Evolutionary conservation across 2,888 invertebrate species (phyloP), one percentile per base, ranked within the genome.

Genomic region (Harpagoxenus sublaevis): DNA sequence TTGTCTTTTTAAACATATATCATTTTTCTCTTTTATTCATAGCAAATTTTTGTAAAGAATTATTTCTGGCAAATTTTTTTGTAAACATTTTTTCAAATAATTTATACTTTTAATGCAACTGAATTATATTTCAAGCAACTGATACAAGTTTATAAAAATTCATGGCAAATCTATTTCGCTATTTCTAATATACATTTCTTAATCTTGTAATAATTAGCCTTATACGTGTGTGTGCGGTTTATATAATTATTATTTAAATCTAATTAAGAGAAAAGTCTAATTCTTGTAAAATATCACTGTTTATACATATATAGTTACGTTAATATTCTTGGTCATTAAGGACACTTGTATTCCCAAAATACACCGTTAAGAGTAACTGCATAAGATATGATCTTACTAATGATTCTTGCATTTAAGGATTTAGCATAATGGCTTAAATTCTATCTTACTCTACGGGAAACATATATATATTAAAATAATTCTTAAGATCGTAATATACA

Each of bases 241-340:
- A 3, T 60, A 28, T 23, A 23, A 23, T 60, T 68, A 51, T 48
- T n/a, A 74, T 60, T 60, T 60, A 12, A 39, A 28, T 68, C 2
- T 55, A 23, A 39, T 75, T 28, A 65, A 55, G 9, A 45, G 31
- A 70, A n/a, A 45, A 23, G 4, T 42, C 2, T 68, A 55, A 55
- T 42, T 55, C 9, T 74, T 53, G 1, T 42, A 57, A 53, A 53
- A 8, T 57, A 35, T 48, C 23, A 35, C 3, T 28, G 12, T 75
- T 60, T 18, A 42, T 39, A 42, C 3, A 28, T 60, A 42, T 3
- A 28, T 48, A 53, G 12, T 39, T 8, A 48, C 15, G 55, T 35
- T 73, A 79, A 81, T 89, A 78, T 82, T 66, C 65, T 74, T 57
- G 39, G 86, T 84, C 88, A 71, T 88, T 88, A 85, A 68, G 79